A percentile compares a stretch with the other conserved stretches of the same genome.
Evolutionary conservation across 1,140 invertebrate genomes (phyloP).

Genomic region (Meloidogyne chitwoodi): DNA sequence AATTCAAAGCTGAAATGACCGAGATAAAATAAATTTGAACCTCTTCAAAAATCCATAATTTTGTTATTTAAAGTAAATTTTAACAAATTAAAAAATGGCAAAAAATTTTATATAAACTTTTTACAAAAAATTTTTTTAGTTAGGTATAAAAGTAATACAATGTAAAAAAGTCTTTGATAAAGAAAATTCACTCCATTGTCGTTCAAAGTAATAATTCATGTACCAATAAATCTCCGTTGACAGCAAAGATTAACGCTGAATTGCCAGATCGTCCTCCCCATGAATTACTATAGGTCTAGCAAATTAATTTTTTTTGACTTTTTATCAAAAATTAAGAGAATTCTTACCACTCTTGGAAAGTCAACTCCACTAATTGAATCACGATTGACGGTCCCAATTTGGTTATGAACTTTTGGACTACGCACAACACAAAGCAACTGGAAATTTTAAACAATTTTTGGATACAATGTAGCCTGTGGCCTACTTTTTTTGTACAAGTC

Average conservation of each 20-base stretch:
- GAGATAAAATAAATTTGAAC: not conserved
- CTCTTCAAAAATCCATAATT: not conserved
- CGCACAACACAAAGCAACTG: conserved; percentile 5
- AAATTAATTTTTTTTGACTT: not conserved
- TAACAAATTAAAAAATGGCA: too few relatives aligned
- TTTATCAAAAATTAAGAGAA: not conserved
- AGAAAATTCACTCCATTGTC: not conserved
- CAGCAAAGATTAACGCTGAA: conserved; percentile 25
- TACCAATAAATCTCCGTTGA: conserved; percentile 24
- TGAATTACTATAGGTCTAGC: not conserved
- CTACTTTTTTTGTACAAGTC: too few relatives aligned
- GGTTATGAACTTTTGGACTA: conserved; percentile 9
- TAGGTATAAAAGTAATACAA: too few relatives aligned
- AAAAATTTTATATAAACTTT: too few relatives aligned
- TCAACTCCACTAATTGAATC: not conserved
- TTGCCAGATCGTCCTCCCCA: conserved; percentile 26
- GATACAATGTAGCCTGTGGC: not conserved
- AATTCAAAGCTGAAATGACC: conserved; percentile 30
- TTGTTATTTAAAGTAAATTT: not conserved
- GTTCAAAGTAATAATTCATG: conserved; percentile 21
- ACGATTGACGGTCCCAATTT: not conserved
- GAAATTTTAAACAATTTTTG: not conserved
- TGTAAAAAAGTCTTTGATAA: not conserved
- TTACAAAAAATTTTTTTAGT: too few relatives aligned
- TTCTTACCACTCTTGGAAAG: conserved; percentile 12